Evolutionary conservation across 1,140 invertebrate genomes (phyloP).

Genomic region (Spodoptera frugiperda): DNA sequence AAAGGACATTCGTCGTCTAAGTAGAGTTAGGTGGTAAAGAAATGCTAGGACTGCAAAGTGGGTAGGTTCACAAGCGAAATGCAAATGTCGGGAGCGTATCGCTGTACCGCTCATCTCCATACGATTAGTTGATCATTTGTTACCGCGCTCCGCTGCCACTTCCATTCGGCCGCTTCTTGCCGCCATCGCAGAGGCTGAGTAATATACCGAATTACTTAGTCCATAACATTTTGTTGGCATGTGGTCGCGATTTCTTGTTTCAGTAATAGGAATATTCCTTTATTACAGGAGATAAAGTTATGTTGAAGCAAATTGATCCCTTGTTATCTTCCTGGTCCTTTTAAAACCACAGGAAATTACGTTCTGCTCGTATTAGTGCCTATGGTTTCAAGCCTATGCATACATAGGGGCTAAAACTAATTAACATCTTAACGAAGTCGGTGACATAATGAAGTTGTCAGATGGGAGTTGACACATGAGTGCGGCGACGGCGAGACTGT

Average conservation of each 20-base stretch:
- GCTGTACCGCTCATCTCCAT: slow-evolving; percentile 41
- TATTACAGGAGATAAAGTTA: neutral
- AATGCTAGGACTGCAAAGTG: slow-evolving; percentile 8
- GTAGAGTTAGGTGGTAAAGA: slow-evolving; percentile 35
- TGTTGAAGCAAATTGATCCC: too few species aligned
- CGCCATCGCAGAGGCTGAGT: slow-evolving; percentile 2
- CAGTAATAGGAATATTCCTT: neutral
- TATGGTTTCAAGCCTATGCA: slow-evolving; percentile 15
- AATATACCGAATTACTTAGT: slow-evolving; percentile 5
- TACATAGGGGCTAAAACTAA: slow-evolving; percentile 33
- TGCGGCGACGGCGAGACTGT: slow-evolving; percentile 47
- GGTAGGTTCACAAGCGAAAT: slow-evolving; percentile 10
- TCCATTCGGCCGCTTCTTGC: neutral
- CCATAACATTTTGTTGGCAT: slow-evolving; percentile 14
- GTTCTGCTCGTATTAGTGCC: neutral
- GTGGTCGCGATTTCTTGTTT: neutral
- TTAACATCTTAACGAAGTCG: slow-evolving; percentile 44
- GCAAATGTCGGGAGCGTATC: slow-evolving; percentile 42
- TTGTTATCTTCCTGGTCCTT: neutral
- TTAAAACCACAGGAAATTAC: neutral
- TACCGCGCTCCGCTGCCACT: slow-evolving; percentile 25
- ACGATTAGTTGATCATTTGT: slow-evolving; percentile 45
- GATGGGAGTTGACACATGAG: slow-evolving; percentile 43
- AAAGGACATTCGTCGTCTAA: slow-evolving; percentile 27
- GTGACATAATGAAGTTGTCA: slow-evolving; percentile 41